A percentile compares a stretch with the other conserved stretches of the same genome.
Evolutionary conservation across 64 coral and sea anemone genomes (phyloP).

Genomic region (Stichodactyla helianthus): DNA sequence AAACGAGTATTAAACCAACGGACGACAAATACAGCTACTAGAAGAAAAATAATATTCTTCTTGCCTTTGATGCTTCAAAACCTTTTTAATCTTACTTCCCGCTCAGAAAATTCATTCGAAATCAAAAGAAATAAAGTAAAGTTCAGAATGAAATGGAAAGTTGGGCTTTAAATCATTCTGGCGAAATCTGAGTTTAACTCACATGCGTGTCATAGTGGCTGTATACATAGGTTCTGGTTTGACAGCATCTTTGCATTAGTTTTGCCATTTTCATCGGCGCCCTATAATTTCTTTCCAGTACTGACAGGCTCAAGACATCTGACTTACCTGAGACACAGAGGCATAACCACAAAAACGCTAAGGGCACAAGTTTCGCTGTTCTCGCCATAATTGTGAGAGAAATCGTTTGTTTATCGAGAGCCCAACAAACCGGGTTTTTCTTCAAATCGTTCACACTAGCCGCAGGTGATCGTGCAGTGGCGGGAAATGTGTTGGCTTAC

Average conservation of each 20-base stretch:
- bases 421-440: neutral
- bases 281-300: neutral
- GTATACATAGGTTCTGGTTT: neutral
- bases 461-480: slow-evolving; percentile 3
- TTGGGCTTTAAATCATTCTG: neutral
- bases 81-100: neutral
- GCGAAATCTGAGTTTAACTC: neutral
- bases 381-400: neutral
- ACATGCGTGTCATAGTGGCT: neutral
- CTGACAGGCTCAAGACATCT: neutral
- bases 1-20: neutral
- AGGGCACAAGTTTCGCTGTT: neutral
- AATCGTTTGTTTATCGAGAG: neutral
- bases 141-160: neutral
- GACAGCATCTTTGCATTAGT: neutral
- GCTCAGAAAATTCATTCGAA: neutral
- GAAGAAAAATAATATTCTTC: neutral
- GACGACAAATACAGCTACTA: neutral
- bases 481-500: slow-evolving; percentile 5
- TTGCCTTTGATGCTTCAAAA: neutral
- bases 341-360: neutral
- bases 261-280: neutral
- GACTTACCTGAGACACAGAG: neutral
- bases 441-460: slow-evolving; percentile 7
- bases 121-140: neutral